Percentiles rank a stretch among this genome's conserved stretches.
phyloP scores from a whole-genome alignment of 1,140 invertebrate species.

The honey bee (Apis mellifera) region Amel_HAv3.1 CM009941.2:12080501-12081000 shows the following conservation, averaged over 20 bases:
- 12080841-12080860: slow-evolving; percentile 13
- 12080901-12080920: slow-evolving; percentile 4
- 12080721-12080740: slow-evolving; percentile 8
- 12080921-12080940: slow-evolving; percentile 13
- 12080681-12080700: no score
- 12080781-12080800: background rate
- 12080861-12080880: slow-evolving; percentile 32
- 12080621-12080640: no score
- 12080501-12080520: no score
- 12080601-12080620: no score
- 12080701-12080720: background rate
- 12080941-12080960: background rate
- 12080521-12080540: no score
- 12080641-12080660: no score
- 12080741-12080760: background rate
- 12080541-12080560: no score
- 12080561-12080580: no score
- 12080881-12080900: slow-evolving; percentile 7
- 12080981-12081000: slow-evolving; percentile 1
- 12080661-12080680: no score
- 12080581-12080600: no score
- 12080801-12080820: slow-evolving; percentile 15
- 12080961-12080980: slow-evolving; percentile 23
- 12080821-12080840: background rate
- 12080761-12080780: background rate